Conservation (phyloP, 2,113 vertebrate species). For the Pedionomus torquatus region DNA sequence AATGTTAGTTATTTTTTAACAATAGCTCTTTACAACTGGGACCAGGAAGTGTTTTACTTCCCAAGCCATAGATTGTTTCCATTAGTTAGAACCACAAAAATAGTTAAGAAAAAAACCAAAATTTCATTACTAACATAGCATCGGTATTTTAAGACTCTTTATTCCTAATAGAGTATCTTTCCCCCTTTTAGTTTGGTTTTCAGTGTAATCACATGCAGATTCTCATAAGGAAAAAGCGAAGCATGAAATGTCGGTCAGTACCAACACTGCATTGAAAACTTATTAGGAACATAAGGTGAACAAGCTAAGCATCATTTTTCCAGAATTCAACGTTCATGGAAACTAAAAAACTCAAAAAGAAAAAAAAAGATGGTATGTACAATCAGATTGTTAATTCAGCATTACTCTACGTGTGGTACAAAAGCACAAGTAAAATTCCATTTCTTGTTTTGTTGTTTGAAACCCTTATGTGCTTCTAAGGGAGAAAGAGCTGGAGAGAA, state of each 20-base stretch:
- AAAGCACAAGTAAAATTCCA: neutral
- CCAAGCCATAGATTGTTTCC: neutral
- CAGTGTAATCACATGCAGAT: neutral
- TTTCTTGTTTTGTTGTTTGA: neutral
- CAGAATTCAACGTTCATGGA: neutral
- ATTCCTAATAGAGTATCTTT: neutral
- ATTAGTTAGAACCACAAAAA: neutral
- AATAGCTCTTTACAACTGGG: neutral
- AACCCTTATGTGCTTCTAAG: neutral
- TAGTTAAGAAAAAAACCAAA: neutral
- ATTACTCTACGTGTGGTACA: neutral
- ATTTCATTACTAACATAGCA: neutral
- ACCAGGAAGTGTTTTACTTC: neutral
- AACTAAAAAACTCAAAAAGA: neutral
- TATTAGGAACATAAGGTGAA: neutral
- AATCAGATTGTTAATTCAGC: neutral
- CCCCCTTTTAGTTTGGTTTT: neutral
- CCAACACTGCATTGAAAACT: neutral
- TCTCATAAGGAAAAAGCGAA: neutral
- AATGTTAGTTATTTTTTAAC: neutral
- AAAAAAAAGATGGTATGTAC: neutral
- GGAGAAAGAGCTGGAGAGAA: neutral
- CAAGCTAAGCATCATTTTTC: neutral
- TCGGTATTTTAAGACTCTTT: neutral
- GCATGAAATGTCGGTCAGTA: neutral